Evolutionary conservation across 2,113 vertebrate species (phyloP).

Genomic region (Uria lomvia): DNA sequence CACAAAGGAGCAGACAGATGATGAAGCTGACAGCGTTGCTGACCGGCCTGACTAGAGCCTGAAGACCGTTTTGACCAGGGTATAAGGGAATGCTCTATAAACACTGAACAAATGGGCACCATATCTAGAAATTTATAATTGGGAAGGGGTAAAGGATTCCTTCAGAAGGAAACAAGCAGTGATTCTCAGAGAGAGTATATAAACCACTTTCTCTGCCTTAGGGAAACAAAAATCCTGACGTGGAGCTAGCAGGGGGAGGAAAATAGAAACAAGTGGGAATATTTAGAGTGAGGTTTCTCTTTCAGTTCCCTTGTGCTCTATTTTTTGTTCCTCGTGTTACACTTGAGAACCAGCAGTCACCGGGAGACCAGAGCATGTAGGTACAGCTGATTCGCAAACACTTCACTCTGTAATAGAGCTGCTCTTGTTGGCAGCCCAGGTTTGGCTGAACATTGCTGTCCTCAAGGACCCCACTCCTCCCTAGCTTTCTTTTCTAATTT

Average conservation of each 20-base stretch:
- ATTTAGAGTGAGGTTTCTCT: constrained; percentile 50
- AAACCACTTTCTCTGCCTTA: neutral
- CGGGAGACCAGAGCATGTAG: neutral
- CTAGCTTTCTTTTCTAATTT: neutral
- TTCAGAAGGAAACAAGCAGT: neutral
- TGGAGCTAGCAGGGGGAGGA: neutral
- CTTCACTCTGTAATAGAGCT: neutral
- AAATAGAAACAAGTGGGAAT: constrained; percentile 48
- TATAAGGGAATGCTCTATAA: neutral
- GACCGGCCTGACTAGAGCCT: neutral
- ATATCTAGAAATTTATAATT: neutral
- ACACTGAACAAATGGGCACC: neutral
- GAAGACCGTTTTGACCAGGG: neutral
- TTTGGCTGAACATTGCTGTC: neutral
- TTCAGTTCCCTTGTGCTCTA: constrained; percentile 37
- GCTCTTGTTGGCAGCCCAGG: neutral
- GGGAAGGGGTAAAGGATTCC: neutral
- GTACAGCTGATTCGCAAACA: rapidly evolving
- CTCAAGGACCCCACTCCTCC: neutral
- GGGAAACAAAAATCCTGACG: neutral
- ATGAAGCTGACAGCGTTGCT: neutral
- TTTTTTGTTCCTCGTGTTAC: neutral
- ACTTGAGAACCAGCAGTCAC: neutral
- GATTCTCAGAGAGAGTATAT: neutral
- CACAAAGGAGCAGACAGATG: neutral